Evolutionary conservation across 1,140 invertebrate species (phyloP).

Genomic region (Triops longicaudatus): DNA sequence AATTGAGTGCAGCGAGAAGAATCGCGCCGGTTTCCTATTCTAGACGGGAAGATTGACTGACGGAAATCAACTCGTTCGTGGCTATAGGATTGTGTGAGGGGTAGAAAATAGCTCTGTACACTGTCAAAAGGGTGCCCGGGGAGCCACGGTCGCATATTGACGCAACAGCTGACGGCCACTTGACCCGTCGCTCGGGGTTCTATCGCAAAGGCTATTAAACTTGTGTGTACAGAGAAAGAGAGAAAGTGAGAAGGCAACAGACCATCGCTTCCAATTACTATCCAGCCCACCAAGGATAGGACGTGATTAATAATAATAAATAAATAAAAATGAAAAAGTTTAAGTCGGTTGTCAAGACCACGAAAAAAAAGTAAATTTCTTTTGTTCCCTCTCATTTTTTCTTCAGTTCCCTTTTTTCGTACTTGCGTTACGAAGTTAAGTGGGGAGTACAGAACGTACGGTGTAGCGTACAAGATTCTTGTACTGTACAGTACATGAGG

Average conservation of each 20-base stretch:
- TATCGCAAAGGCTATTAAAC: background rate
- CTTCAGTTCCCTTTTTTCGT: too few species aligned
- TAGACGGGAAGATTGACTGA: background rate
- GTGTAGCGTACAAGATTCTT: too few species aligned
- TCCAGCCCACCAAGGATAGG: too few species aligned
- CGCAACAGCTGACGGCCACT: constrained; percentile 13
- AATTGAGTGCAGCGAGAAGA: background rate
- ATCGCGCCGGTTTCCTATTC: background rate
- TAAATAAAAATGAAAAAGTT: background rate
- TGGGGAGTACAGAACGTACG: too few species aligned
- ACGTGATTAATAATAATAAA: too few species aligned
- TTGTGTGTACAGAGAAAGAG: background rate
- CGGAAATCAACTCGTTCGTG: background rate
- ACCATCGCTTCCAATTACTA: background rate
- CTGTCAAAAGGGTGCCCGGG: background rate
- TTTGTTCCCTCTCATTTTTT: too few species aligned
- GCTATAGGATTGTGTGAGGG: background rate
- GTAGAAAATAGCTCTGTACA: background rate
- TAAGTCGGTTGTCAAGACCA: too few species aligned
- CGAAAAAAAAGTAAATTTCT: too few species aligned
- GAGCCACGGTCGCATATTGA: background rate
- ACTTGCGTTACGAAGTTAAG: too few species aligned
- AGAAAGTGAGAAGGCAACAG: background rate
- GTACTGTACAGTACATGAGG: too few species aligned
- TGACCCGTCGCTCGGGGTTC: background rate